Evolutionary conservation across 1,140 invertebrate genomes (phyloP).

Genomic region (fruit fly (Drosophila melanogaster)): Release_6_plus_ISO1_MT NT_033777.3:19997501-19998000

Average conservation of each 20-base stretch:
- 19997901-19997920: constrained; percentile 69
- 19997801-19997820: constrained; percentile 35
- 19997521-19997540: constrained; percentile 11
- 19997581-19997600: constrained; percentile 60
- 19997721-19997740: constrained; percentile 1
- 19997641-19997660: constrained; percentile 63
- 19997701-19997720: constrained; percentile 51
- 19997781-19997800: constrained; percentile 44
- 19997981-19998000: constrained; percentile 66
- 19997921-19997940: constrained; percentile 20
- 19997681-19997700: constrained; percentile 60
- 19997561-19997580: constrained; percentile 68
- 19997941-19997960: constrained; percentile 58
- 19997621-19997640: neutral
- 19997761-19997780: constrained; percentile 37
- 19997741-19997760: constrained; percentile 1
- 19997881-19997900: constrained; percentile 61
- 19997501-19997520: neutral
- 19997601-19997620: constrained; percentile 47
- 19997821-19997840: constrained; percentile 17
- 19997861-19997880: constrained; percentile 69
- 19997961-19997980: constrained; percentile 66
- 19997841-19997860: constrained; percentile 43
- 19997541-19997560: constrained; percentile 13
- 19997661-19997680: constrained; percentile 77